Conservation (phyloP, 2,113 vertebrate species). For the Callionymus lyra region DNA sequence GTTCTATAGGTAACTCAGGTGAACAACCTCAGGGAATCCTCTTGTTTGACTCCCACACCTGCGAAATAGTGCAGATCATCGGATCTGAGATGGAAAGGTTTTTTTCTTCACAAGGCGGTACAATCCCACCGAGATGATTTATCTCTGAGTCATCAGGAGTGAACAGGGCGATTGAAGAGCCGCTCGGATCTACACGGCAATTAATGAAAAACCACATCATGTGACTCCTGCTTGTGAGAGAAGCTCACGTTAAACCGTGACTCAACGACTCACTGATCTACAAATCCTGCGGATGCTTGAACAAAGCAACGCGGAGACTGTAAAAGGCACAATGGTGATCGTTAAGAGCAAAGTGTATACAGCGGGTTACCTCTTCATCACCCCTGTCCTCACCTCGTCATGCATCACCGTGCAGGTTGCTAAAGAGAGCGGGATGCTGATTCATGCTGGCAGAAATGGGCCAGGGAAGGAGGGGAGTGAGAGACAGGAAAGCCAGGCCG, state of each 20-base stretch:
- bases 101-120: no score
- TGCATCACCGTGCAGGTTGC: conserved; percentile 27
- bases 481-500: conserved; percentile 17
- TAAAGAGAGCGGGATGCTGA: conserved; percentile 38
- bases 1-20: no score
- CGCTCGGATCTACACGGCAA: conserved; percentile 35
- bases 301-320: not conserved
- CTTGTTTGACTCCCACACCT: no score
- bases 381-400: conserved; percentile 17
- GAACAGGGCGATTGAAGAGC: conserved; percentile 23
- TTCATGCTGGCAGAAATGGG: conserved; percentile 47
- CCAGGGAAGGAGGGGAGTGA: conserved; percentile 17
- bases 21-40: no score
- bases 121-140: conserved; percentile 5
- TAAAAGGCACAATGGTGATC: not conserved
- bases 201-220: conserved; percentile 23
- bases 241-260: no score
- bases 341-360: conserved; percentile 14
- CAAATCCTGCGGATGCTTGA: no score
- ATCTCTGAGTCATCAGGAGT: conserved; percentile 11
- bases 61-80: not conserved
- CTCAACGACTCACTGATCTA: no score
- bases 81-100: no score
- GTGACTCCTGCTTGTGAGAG: no score
- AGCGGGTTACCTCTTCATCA: conserved; percentile 35